Conservation (phyloP, 2,888 invertebrate genomes). For the Tachina fera region DNA sequence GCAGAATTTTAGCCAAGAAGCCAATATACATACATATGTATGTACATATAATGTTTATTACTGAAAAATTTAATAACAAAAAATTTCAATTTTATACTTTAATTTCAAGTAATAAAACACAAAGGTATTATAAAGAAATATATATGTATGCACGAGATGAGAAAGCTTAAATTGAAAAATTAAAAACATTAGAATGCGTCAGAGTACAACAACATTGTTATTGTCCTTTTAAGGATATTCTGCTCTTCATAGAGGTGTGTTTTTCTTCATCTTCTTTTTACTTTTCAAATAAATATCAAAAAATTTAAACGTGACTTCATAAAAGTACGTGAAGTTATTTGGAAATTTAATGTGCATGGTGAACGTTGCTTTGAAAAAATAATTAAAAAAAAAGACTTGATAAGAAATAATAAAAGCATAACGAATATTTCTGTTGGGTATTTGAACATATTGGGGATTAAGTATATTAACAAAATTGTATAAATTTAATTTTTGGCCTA, state of each 20-base stretch:
- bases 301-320: conserved; percentile 61
- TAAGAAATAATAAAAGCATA: not conserved
- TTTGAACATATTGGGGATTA: too few species aligned
- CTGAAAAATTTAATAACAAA: not conserved
- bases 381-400: not conserved
- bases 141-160: too few species aligned
- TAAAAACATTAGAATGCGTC: not conserved
- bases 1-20: not conserved
- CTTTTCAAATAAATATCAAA: conserved; percentile 48
- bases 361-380: not conserved
- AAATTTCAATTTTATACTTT: not conserved
- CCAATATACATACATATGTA: too few species aligned
- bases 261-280: not conserved
- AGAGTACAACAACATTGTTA: conserved; percentile 7
- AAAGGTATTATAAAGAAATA: too few species aligned
- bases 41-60: conserved; percentile 2
- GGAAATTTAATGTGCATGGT: conserved; percentile 12
- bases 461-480: too few species aligned
- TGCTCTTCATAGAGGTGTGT: conserved; percentile 9
- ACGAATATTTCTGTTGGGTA: too few species aligned
- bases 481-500: too few species aligned
- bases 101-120: not conserved
- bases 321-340: conserved; percentile 59
- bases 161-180: not conserved
- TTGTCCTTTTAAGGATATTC: conserved; percentile 7